A percentile compares a stretch with the other conserved stretches of the same genome.
Evolutionary conservation across 2,888 invertebrate genomes (phyloP).

Genomic region (Melipona bicolor): DNA sequence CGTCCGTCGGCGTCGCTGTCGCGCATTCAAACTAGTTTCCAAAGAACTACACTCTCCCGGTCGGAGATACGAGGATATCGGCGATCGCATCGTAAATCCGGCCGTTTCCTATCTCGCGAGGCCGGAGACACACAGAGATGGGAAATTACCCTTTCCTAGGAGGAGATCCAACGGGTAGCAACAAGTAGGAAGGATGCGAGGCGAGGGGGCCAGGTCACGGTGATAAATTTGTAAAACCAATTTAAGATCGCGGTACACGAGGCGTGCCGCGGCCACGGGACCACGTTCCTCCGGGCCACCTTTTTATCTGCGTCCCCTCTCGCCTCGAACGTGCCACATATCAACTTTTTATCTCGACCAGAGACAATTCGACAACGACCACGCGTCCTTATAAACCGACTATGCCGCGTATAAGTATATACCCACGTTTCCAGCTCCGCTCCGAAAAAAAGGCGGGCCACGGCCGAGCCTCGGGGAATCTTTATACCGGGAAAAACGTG

Average conservation of each 20-base stretch:
- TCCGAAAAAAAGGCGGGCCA: neutral
- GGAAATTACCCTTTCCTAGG: conserved; percentile 68
- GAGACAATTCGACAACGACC: conserved; percentile 72
- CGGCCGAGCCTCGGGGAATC: neutral
- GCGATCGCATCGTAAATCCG: conserved; percentile 72
- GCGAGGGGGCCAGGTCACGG: conserved; percentile 20
- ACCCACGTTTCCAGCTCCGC: conserved; percentile 35
- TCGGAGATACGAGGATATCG: conserved; percentile 54
- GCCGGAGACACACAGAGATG: conserved; percentile 18
- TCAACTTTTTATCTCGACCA: conserved; percentile 69
- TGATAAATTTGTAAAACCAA: conserved; percentile 75
- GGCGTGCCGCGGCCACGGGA: conserved; percentile 35
- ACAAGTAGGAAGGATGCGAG: conserved; percentile 33
- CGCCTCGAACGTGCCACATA: conserved; percentile 59
- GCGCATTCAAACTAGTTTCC: conserved; percentile 31
- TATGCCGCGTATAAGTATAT: conserved; percentile 48
- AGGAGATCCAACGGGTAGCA: conserved; percentile 58
- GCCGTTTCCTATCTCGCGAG: conserved; percentile 57
- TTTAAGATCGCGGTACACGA: conserved; percentile 67
- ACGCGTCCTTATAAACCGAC: conserved; percentile 64
- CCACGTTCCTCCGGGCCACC: conserved; percentile 38
- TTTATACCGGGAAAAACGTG: conserved; percentile 46
- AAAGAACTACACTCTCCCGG: conserved; percentile 15
- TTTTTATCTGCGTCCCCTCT: conserved; percentile 57
- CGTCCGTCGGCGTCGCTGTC: neutral